Evolutionary conservation across 2,888 invertebrate species (phyloP), one percentile per base, ranked within the genome.

Genomic region (Theretra japonica): DNA sequence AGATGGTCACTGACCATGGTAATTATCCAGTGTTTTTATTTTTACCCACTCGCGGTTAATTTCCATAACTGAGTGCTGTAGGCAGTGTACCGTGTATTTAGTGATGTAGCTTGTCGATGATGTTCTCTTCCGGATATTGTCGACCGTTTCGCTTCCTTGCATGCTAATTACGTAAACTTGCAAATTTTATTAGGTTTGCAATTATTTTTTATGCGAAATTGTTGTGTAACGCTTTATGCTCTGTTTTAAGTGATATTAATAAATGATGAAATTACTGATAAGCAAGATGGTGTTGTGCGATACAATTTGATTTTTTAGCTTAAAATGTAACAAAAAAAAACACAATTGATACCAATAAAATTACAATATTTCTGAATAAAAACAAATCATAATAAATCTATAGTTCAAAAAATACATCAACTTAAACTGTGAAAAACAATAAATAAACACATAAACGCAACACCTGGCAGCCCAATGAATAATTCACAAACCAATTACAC

Each of bases 31-130:
- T 92, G 90, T 93, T 92, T 93, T 92, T 93, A 90, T 92, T 93
- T 53, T 91, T 88, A 88, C 88, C 85, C 79, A 80, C 79, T 84
- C 85, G 82, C 86, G 85, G 88, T 88, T 90, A 90, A 92, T 93
- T 92, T 92, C 92, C 93, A 93, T 93, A 91, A 90, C 90, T 85
- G 88, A 92, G 90, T 88, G 90, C 93, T 86, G 85, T 88, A 87
- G 93, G 91, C 87, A 93, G 92, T 93, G 82, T 86, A 87, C 79
- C 84, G 87, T 86, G 81, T 82, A 73, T 73, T 70, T 90, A 93
- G 90, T 77, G 91, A 76, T 86, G 92, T 60, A 73, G 73, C 74
- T 62, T 74, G 72, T 75, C 74, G 72, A 76, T 73, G 58, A 75
- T 62, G 48, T 33, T 5, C 33, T 56, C 53, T 71, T 71, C 70